phyloP scores from a whole-genome alignment of 2,797 vertebrate genomes.

The Neostethus bicornis region DNA sequence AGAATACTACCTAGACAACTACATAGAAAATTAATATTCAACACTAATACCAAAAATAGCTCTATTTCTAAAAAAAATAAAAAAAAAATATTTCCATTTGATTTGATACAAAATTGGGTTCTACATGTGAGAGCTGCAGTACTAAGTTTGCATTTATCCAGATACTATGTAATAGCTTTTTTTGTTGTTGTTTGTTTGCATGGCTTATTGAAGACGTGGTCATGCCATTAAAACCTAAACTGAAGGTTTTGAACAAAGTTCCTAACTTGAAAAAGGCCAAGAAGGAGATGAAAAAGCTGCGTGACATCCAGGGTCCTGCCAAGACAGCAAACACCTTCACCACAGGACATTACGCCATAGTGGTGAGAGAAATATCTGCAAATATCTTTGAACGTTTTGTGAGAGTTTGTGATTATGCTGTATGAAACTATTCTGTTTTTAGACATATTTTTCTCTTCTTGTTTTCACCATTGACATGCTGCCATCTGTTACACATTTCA shows the following conservation, averaged over 20 bases:
- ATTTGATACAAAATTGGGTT: too few relatives aligned
- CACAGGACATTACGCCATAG: constrained; percentile 87
- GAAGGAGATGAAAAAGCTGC: constrained; percentile 84
- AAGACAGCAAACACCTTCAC: constrained; percentile 78
- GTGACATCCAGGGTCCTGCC: constrained; percentile 88
- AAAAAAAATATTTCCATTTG: background rate
- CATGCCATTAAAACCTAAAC: constrained; percentile 85
- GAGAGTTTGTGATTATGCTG: too few relatives aligned
- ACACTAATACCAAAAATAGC: background rate
- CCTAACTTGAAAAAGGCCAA: constrained; percentile 85
- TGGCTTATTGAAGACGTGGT: constrained; percentile 70
- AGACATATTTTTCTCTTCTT: background rate
- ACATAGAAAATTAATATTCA: background rate
- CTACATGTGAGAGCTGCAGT: background rate
- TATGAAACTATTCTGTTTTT: background rate
- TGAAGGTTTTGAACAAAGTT: constrained; percentile 87
- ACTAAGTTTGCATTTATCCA: background rate
- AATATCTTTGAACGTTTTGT: background rate
- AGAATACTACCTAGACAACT: background rate
- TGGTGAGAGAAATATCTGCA: constrained; percentile 81
- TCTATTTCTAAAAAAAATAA: background rate
- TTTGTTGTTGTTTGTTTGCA: background rate
- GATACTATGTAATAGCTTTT: background rate
- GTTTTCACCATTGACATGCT: background rate
- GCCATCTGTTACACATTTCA: background rate